phyloP scores from a whole-genome alignment of 2,113 vertebrate species.

The Apeltes quadracus region DNA sequence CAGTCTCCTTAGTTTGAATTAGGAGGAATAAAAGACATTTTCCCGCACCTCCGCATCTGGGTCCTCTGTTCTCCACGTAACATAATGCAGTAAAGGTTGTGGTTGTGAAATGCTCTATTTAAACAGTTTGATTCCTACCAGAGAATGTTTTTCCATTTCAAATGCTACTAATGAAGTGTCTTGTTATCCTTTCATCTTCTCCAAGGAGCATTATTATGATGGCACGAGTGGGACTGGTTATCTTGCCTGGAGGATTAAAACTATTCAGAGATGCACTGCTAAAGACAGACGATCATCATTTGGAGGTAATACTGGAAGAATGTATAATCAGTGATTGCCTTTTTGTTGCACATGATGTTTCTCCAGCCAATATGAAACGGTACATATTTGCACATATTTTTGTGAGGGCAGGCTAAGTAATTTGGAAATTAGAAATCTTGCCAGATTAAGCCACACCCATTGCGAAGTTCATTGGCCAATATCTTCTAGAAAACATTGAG shows the following conservation, averaged over 20 bases:
- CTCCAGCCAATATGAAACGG: too few relatives aligned
- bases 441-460: too few relatives aligned
- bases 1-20: too few relatives aligned
- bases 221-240: constrained; percentile 13
- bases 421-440: too few relatives aligned
- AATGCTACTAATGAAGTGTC: not conserved
- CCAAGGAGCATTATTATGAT: constrained; percentile 29
- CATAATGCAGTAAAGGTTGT: not conserved
- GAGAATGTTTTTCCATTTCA: too few relatives aligned
- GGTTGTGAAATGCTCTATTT: not conserved
- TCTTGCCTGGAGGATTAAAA: constrained; percentile 33
- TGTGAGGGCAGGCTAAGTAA: too few relatives aligned
- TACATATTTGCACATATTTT: too few relatives aligned
- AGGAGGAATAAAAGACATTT: too few relatives aligned
- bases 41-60: too few relatives aligned
- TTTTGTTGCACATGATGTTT: not conserved
- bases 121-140: not conserved
- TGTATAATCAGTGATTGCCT: not conserved
- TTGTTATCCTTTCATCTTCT: not conserved
- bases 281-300: constrained; percentile 2
- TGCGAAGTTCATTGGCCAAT: too few relatives aligned
- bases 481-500: too few relatives aligned
- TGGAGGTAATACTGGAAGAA: not conserved
- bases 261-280: constrained; percentile 18
- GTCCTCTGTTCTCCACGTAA: too few relatives aligned